Percentiles rank a stretch among this genome's conserved stretches.
Evolutionary conservation across 2,888 invertebrate species (phyloP).

Genomic region (Nomada fucata): DNA sequence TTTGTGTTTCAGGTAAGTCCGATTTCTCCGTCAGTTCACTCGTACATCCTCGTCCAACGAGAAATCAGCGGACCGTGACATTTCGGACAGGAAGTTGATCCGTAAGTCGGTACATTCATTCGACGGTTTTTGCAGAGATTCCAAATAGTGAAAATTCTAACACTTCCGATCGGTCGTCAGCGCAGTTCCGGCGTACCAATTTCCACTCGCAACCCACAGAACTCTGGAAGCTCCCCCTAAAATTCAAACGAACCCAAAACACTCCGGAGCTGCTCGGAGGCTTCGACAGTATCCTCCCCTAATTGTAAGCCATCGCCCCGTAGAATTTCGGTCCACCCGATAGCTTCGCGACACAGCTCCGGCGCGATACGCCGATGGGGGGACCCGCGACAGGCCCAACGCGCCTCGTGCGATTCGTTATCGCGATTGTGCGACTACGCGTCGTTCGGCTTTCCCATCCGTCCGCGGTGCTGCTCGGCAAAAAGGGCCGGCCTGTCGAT

Average conservation of each 20-base stretch:
- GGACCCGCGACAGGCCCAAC: conserved; percentile 42
- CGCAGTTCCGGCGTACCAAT: too few relatives aligned
- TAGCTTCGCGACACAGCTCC: not conserved
- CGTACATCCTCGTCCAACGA: not conserved
- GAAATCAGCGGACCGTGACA: conserved; percentile 15
- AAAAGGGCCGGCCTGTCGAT: conserved; percentile 25
- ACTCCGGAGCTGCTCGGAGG: too few relatives aligned
- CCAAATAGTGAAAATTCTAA: conserved; percentile 15
- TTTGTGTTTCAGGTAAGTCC: conserved; percentile 66
- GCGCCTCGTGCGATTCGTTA: conserved; percentile 53
- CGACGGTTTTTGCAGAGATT: conserved; percentile 16
- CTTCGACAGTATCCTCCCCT: too few relatives aligned
- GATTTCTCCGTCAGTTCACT: conserved; percentile 15
- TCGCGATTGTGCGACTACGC: conserved; percentile 54
- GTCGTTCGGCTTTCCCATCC: conserved; percentile 40
- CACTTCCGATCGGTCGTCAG: too few relatives aligned
- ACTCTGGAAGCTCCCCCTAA: too few relatives aligned
- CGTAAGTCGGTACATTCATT: conserved; percentile 42
- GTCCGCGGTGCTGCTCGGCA: not conserved
- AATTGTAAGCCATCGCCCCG: not conserved
- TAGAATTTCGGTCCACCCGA: not conserved
- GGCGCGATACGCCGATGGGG: conserved; percentile 9
- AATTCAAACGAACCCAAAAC: too few relatives aligned
- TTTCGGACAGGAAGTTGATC: conserved; percentile 16
- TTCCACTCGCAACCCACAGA: too few relatives aligned